phyloP scores from a whole-genome alignment of 2,797 vertebrate genomes.

The Fringilla coelebs region DNA sequence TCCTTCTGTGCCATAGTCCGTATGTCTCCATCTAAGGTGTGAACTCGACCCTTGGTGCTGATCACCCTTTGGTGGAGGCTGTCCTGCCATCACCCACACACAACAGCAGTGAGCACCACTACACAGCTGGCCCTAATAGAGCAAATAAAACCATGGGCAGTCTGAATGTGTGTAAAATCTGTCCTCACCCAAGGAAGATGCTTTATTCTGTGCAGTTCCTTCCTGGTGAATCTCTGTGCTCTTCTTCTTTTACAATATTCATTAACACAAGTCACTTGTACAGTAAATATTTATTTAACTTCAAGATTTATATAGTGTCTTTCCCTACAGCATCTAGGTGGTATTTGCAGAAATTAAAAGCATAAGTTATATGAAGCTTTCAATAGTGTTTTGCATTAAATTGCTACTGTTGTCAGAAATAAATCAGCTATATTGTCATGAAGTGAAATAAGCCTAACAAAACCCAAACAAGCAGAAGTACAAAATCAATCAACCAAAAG shows the following conservation, averaged over 20 bases:
- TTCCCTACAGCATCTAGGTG: constrained; percentile 51
- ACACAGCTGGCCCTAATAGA: not conserved
- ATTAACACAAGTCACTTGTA: constrained; percentile 51
- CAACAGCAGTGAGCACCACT: not conserved
- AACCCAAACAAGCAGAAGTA: constrained; percentile 67
- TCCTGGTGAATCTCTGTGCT: not conserved
- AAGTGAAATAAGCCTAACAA: constrained; percentile 69
- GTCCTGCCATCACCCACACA: not conserved
- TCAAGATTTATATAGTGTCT: constrained; percentile 61
- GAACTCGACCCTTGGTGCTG: not conserved
- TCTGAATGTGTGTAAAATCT: not conserved
- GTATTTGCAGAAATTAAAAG: constrained; percentile 70
- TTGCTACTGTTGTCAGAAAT: constrained; percentile 63
- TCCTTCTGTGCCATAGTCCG: not conserved
- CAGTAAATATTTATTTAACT: constrained; percentile 65
- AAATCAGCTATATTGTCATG: constrained; percentile 67
- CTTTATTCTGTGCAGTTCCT: not conserved
- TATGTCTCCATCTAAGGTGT: not conserved
- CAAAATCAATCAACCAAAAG: constrained; percentile 66
- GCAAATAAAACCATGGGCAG: not conserved
- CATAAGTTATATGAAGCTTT: constrained; percentile 69
- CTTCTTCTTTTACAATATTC: constrained; percentile 45
- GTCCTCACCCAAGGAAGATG: not conserved
- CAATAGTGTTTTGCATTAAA: constrained; percentile 67
- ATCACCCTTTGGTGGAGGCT: not conserved